Evolutionary conservation across 2,113 vertebrate genomes (phyloP), one percentile per base, ranked within the genome.

Genomic region (Neoarius graeffei): DNA sequence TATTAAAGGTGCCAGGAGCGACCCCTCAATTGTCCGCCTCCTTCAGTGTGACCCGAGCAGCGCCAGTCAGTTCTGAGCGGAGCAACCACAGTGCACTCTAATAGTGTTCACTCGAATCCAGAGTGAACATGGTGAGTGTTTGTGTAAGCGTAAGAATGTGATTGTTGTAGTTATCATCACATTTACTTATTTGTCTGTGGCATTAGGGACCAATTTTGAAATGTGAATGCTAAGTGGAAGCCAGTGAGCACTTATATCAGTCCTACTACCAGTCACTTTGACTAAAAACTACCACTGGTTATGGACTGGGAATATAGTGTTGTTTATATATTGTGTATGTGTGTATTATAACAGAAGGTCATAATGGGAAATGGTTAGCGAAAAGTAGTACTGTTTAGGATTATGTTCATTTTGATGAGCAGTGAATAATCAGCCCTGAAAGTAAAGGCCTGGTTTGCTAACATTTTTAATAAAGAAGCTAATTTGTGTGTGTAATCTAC

Each of bases 1-100:
- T 83, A 91, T 91, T 67, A 91, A 91, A 89, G 90, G 90, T 73
- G 90, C 90, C 84, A 87, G 87, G 84, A 91, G 90, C 59, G 90
- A 91, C 81, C 90, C 90, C 73, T 91, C 90, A 27, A 91, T 91
- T 4, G 90, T 91, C 71, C 90, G 90, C 62, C 88, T 91, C n/a
- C 84, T 91, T 42, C 90, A 90, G 89, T 88, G 87, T 35, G 89
- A 89, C 88, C 90, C 90, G 17, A 89, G 90, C 88, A 89, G 90
- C 54, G 90, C 90, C 88, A 89, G 90, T 67, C 88, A 89, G 84
- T 89, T 89, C 88, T 89, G 90, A 89, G 88, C 50, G 4, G 8
- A 48, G 27, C 20, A 27, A 60, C 8, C 62, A 60, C 62, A 48
- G 25, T 9, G 23, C 69, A 50, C 23, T 35, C 11, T 83, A 50